Evolutionary conservation across 1,140 invertebrate species (phyloP), one percentile per base, ranked within the genome.

Genomic region (Heliconius melpomene): DNA sequence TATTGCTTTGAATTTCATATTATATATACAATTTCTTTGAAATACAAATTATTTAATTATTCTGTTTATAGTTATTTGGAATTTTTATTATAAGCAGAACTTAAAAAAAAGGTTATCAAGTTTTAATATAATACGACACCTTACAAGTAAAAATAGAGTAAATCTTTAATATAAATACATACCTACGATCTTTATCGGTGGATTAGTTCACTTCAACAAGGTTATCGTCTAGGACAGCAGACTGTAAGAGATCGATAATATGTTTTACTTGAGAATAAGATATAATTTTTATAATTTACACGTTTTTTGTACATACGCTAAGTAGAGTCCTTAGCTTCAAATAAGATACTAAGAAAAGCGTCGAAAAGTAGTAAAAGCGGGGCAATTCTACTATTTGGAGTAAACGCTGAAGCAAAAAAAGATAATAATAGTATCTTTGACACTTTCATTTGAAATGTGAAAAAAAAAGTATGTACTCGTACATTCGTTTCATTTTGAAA

Each of bases 211-310:
- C 3, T 66, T 66, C 60, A 66, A 66, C 60, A 66, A 66, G 60
- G 60, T 66, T 66, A 66, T 66, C 60, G 60, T 66, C n/a, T 29
- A 66, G 23, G 23, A 2, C 60, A 66, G 60, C 60, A 66, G 60
- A 26, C 60, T 26, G 29, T 66, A 7, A 66, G 11, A 26, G 60
- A 29, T 66, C 60, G 26, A 66, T 66, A 66, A 29, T 66, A 52
- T 52, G 18, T 52, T 52, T 46, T 29, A 6, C n/a, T 66, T 26
- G 8, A 66, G 60, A 26, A 16, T 66, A 66, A 66, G 60, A 18
- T 60, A 11, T 60, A 60, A 20, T n/a, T 60, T 60, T 60, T 23
- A 60, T 16, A n/a, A 11, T 11, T 20, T 20, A 20, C 7, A 52
- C 32, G 7, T 36, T 36, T 6, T 18, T 52, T 52, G 6, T 20